Evolutionary conservation across 2,888 invertebrate genomes (phyloP), one percentile per base, ranked within the genome.

Genomic region (Microctonus hyperodae): DNA sequence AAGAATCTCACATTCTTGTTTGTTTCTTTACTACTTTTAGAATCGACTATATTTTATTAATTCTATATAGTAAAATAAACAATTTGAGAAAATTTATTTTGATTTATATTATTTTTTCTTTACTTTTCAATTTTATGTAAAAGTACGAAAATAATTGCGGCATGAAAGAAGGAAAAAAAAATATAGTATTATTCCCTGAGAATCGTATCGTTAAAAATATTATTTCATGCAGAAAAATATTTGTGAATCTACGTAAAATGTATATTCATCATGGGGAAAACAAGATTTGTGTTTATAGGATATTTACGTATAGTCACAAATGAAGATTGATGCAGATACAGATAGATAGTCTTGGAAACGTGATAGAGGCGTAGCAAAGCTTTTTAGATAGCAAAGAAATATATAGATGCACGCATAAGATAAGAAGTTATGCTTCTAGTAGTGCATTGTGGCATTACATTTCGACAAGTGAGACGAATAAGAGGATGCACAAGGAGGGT

Each of bases 321-420:
- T n/a, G 20, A 40, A 58, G 58, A 58, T 58, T 58, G 40, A 58
- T 58, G 40, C n/a, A 25, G 13, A n/a, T 9, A 23, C 3, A 22
- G 35, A 20, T 9, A 6, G 57, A 57, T 9, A 37, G 55, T 37
- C n/a, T 37, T 6, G 13, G 13, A 6, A 6, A 37, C 37, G 13
- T 2, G 37, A n/a, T 13, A 37, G 37, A 37, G 37, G 37, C 37
- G 37, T 37, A 55, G 22, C 20, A 11, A 57, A 7, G 7, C 16
- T 40, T 23, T 5, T 25, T 25, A 11, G 16, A 55, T 6, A 7
- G 9, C 6, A 22, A 16, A 56, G 20, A 20, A 16, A 11, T 33
- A 33, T 33, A 16, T 20, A 33, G 22, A 37, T 55, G 28, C 55
- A 55, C n/a, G n/a, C 28, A 28, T 55, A 28, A 10, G n/a, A 55